These are phyloP conservation scores for Agrochola lychnidis DNA, from an alignment of 2,888 invertebrate species.

Conservation along the genomic window DNA sequence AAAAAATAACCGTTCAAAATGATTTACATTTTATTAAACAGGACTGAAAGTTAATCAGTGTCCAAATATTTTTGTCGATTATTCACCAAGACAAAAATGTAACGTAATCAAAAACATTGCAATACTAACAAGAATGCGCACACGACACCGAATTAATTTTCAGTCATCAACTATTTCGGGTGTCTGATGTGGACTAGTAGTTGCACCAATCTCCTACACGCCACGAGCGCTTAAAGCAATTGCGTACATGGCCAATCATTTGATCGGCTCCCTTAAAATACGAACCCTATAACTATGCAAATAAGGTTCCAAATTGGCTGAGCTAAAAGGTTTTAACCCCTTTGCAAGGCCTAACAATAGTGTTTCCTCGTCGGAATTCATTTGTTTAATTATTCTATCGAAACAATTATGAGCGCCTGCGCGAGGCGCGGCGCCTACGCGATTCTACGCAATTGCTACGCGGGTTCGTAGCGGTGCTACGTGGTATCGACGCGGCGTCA, in stretches of 20 bases:
- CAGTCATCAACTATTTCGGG: background rate
- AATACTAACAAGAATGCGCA: background rate
- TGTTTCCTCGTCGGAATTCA: background rate
- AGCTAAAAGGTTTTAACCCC: background rate
- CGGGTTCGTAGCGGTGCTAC: slow-evolving; percentile 10
- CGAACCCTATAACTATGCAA: background rate
- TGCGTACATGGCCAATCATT: background rate
- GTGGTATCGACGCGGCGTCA: background rate
- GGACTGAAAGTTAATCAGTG: background rate
- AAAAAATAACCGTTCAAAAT: background rate
- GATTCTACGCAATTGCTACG: slow-evolving; percentile 8
- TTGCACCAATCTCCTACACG: background rate
- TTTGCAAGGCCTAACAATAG: background rate
- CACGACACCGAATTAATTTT: background rate
- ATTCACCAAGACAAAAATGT: background rate
- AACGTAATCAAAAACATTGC: background rate
- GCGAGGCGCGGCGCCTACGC: background rate
- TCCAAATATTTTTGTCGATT: background rate
- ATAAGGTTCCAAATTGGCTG: background rate
- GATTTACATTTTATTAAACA: background rate
- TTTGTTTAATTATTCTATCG: slow-evolving; percentile 5
- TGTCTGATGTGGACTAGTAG: background rate
- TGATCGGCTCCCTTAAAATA: background rate
- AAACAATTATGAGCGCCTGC: background rate
- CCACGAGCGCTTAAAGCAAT: background rate